Conservation (phyloP, 1,140 invertebrate species). For the Orchesella cincta region DNA sequence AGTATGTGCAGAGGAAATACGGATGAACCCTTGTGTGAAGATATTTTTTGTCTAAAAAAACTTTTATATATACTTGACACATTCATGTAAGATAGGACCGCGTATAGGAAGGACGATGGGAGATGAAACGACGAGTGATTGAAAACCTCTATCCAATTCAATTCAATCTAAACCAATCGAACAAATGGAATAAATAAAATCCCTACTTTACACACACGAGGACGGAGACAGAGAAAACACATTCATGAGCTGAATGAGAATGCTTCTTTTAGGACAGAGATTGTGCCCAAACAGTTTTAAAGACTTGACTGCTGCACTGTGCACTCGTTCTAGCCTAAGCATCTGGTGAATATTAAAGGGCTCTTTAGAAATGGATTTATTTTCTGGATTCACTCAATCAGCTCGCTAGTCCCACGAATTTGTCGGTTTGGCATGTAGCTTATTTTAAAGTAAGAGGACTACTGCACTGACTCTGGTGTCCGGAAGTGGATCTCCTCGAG, state of each 20-base stretch:
- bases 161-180: constrained; percentile 12
- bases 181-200: constrained; percentile 22
- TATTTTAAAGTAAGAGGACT: background rate
- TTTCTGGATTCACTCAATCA: constrained; percentile 5
- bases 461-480: no score
- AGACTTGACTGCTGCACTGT: background rate
- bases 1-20: background rate
- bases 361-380: constrained; percentile 22
- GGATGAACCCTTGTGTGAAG: background rate
- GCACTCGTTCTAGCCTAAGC: background rate
- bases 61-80: background rate
- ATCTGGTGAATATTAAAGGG: constrained; percentile 6
- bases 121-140: constrained; percentile 7
- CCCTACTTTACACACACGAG: background rate
- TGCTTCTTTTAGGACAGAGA: background rate
- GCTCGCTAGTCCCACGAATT: constrained; percentile 19
- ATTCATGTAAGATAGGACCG: background rate
- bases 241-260: background rate
- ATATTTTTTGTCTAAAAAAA: background rate
- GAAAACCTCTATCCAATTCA: constrained; percentile 12
- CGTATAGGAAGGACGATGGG: background rate
- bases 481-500: no score
- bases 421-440: background rate
- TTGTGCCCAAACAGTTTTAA: background rate
- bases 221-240: background rate